A percentile compares a stretch with the other conserved stretches of the same genome.
Evolutionary conservation across 2,797 vertebrate species (phyloP).

Genomic region (Spinibarbus caldwelli): DNA sequence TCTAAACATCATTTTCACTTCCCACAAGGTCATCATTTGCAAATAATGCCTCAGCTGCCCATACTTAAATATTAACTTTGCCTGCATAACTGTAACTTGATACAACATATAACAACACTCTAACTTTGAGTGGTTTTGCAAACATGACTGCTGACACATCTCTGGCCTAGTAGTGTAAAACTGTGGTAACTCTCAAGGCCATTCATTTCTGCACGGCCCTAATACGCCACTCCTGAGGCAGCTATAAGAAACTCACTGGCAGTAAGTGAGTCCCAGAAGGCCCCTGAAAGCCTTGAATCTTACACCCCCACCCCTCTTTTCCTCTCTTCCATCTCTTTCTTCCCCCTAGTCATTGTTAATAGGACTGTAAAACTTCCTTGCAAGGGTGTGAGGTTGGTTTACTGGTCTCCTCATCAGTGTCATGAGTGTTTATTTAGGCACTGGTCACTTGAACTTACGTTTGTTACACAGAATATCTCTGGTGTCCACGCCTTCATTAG

Average conservation of each 20-base stretch:
- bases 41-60: background rate
- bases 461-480: slow-evolving; percentile 30
- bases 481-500: background rate
- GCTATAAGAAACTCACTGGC: slow-evolving; percentile 44
- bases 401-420: slow-evolving; percentile 53
- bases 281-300: slow-evolving; percentile 54
- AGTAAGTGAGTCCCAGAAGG: slow-evolving; percentile 58
- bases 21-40: background rate
- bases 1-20: background rate
- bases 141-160: slow-evolving; percentile 31
- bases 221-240: slow-evolving; percentile 32
- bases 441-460: slow-evolving; percentile 51
- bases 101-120: slow-evolving; percentile 20
- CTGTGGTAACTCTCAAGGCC: slow-evolving; percentile 29
- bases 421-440: slow-evolving; percentile 61
- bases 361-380: slow-evolving; percentile 62
- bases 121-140: slow-evolving; percentile 25
- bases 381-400: slow-evolving; percentile 51
- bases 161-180: slow-evolving; percentile 13
- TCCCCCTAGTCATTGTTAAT: slow-evolving; percentile 60
- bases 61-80: slow-evolving; percentile 26
- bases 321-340: slow-evolving; percentile 50
- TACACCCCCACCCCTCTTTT: slow-evolving; percentile 56
- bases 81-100: background rate
- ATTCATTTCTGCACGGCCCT: slow-evolving; percentile 32